Conservation (phyloP, 2,888 invertebrate species). For the Amiota minor region DNA sequence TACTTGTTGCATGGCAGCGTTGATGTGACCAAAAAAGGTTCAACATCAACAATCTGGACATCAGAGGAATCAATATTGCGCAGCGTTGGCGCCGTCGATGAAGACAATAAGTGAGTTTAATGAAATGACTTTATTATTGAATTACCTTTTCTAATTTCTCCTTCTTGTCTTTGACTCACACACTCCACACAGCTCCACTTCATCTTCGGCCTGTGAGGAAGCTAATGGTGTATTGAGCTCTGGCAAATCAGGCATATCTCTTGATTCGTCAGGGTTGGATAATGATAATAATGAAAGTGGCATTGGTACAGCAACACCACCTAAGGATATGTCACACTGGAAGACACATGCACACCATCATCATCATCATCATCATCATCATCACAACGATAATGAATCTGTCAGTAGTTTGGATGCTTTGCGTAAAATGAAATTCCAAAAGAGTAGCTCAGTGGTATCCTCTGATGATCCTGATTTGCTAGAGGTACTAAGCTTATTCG, state of each 20-base stretch:
- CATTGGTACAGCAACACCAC: slow-evolving; percentile 72
- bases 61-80: slow-evolving; percentile 73
- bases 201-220: slow-evolving; percentile 73
- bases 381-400: slow-evolving; percentile 68
- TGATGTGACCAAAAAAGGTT: slow-evolving; percentile 73
- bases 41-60: slow-evolving; percentile 73
- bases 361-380: slow-evolving; percentile 44
- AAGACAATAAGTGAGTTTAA: slow-evolving; percentile 73
- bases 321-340: slow-evolving; percentile 72
- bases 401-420: slow-evolving; percentile 69
- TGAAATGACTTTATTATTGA: slow-evolving; percentile 6
- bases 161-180: slow-evolving; percentile 16
- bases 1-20: slow-evolving; percentile 62
- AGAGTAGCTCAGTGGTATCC: slow-evolving; percentile 70
- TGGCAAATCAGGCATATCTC: slow-evolving; percentile 72
- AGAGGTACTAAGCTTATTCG: slow-evolving; percentile 72
- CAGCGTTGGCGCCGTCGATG: slow-evolving; percentile 73
- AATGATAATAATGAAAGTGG: slow-evolving; percentile 73
- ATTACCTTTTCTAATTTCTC: slow-evolving; percentile 20
- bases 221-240: slow-evolving; percentile 71
- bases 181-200: slow-evolving; percentile 70
- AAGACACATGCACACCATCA: slow-evolving; percentile 51
- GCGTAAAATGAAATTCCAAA: slow-evolving; percentile 71
- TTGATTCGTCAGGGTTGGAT: slow-evolving; percentile 72
- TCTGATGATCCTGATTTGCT: slow-evolving; percentile 72